Evolutionary conservation across 2,797 vertebrate genomes (phyloP), one percentile per base, ranked within the genome.

Genomic region (Chromobotia macracanthus): DNA sequence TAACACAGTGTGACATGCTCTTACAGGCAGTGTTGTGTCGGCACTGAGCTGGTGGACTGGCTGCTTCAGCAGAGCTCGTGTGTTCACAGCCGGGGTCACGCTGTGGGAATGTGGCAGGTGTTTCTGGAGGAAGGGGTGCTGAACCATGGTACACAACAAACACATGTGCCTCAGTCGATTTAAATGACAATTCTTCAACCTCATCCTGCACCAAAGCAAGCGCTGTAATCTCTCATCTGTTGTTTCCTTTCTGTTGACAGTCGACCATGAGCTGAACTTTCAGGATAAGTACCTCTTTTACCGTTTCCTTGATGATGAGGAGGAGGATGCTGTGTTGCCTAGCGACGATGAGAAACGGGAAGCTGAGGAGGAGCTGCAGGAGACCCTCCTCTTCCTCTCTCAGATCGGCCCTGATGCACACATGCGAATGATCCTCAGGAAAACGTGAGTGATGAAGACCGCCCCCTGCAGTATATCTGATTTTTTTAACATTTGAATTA

Each of bases 201-300:
- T 55, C 50, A n/a, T 55, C 2, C n/a, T 21, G 8, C 51, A 21
- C 19, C 51, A 55, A 21, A 19, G 18, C n/a, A 55, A 19, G n/a
- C 2, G 51, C 9, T 55, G 8, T 25, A 11, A 8, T 80, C 18
- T 78, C 12, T 75, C 16, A 8, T 80, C 18, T 78, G 13, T 75
- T 18, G 13, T 50, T 72, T 53, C 21, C 2, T 80, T 63, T 70
- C 8, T 58, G 2, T 11, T 31, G 3, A 3, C 87, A 99, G 97
- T 98, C 91, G 97, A 99, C 87, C 97, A 99, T 85, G 97, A 99
- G 8, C 92, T 97, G 77, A 90, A 96, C 80, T 99, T 99, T 90
- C 96, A 99, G 90, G 97, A 99, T 88, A 99, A 99, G 86, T 99
- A 99, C 88, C 94, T 99, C 79, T 99, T 99, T 90, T 99, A 99